Evolutionary conservation across 2,888 invertebrate species (phyloP), one percentile per base, ranked within the genome.

Genomic region (Megalurothrips usitatus): DNA sequence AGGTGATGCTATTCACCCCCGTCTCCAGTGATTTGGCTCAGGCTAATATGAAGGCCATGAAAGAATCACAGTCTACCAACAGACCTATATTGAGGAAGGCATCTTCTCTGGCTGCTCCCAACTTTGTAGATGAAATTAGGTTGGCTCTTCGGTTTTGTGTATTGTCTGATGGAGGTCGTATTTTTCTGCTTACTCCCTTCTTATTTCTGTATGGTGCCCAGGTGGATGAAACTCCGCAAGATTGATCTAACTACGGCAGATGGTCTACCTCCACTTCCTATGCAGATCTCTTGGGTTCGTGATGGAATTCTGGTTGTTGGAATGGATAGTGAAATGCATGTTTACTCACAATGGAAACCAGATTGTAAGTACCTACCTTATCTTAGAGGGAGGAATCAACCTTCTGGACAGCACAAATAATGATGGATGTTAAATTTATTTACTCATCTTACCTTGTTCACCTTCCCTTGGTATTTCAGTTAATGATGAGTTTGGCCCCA

Each of bases 291-390:
- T 1, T 99, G 99, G 99, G 98, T 99, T 0, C 91, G 99, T 43
- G 99, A 99, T 86, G 99, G 99, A 0, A 96, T 99, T 83, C 89
- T 99, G 1, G 97, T 99, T 0, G 98, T 99, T 1, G 99, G 99
- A 2, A 98, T 99, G 98, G 98, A 99, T 87, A 98, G 98, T 3
- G 99, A 99, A 87, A 98, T 99, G 97, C 98, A 99, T 86, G 98
- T 99, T 0, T 99, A 98, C 87, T 97, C 98, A 0, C 99, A 99
- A 86, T 99, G 99, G 99, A 95, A 95, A 85, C 94, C 95, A 0
- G 92, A 93, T 85, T 84, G 87, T 87, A 84, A 85, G 85, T 84
- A 48, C 43, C 58, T 28, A 26, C 80, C 48, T 80, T 52, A n/a
- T 79, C 48, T 52, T 17, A 0, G 58, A 14, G 17, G n/a, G 26